These are phyloP conservation scores for honey bee (Apis mellifera) DNA, from an alignment of 1,140 invertebrate genomes.

Conservation along the genomic window DNA sequence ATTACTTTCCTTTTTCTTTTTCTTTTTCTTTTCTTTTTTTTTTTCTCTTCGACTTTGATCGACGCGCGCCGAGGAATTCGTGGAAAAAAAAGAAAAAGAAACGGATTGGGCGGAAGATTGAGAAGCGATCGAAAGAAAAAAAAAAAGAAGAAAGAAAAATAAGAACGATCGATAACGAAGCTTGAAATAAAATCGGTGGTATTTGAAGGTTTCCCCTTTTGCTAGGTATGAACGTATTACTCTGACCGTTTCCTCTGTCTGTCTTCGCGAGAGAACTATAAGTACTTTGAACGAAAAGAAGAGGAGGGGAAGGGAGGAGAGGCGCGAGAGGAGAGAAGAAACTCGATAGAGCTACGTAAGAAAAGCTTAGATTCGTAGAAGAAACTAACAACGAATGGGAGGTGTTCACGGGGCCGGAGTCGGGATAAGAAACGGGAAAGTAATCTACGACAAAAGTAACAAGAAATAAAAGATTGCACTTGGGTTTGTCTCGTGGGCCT, in stretches of 20 bases:
- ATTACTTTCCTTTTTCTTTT: neutral
- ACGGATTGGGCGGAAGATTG: neutral
- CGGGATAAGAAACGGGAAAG: conserved; percentile 2
- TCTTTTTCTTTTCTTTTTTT: neutral
- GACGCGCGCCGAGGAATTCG: neutral
- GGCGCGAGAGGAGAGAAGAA: neutral
- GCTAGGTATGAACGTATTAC: neutral
- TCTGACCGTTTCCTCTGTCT: neutral
- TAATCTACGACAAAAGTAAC: conserved; percentile 35
- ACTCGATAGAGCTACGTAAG: neutral
- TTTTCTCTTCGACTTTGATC: neutral
- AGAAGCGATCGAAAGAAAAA: neutral
- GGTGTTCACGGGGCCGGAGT: neutral
- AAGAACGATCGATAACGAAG: neutral
- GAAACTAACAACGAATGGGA: conserved; percentile 45
- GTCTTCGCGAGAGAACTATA: conserved; percentile 11
- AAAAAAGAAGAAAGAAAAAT: neutral
- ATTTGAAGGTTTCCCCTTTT: neutral
- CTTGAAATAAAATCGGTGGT: neutral
- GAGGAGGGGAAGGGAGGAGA: no score
- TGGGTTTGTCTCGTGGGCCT: conserved; percentile 23
- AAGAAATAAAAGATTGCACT: conserved; percentile 40
- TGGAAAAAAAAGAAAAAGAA: neutral
- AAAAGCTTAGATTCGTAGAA: neutral
- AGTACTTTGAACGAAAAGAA: conserved; percentile 34